phyloP scores from a whole-genome alignment of 2,113 vertebrate genomes.

The Fregata magnificens region DNA sequence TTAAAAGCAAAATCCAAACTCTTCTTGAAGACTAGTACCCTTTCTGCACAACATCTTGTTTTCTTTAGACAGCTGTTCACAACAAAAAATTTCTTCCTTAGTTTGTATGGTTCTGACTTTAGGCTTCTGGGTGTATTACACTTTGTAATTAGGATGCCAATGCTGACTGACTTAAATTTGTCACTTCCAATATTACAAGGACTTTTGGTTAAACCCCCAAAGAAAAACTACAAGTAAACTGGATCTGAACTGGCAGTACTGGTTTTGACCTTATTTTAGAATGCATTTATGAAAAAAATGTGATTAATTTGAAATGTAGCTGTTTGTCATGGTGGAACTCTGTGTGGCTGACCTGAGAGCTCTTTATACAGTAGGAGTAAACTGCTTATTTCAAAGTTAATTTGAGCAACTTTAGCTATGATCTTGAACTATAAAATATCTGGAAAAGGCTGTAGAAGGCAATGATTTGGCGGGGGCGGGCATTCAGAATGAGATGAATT shows the following conservation, averaged over 20 bases:
- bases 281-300: neutral
- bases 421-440: neutral
- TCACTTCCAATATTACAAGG: neutral
- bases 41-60: neutral
- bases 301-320: neutral
- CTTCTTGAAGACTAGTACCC: constrained; percentile 1
- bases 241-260: neutral
- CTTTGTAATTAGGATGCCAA: neutral
- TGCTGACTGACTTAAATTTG: neutral
- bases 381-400: neutral
- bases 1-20: constrained; percentile 1
- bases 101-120: neutral
- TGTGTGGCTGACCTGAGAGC: neutral
- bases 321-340: neutral
- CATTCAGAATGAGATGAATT: neutral
- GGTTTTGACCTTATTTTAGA: neutral
- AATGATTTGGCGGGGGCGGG: neutral
- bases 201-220: neutral
- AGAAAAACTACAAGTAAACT: neutral
- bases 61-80: neutral
- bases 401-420: neutral
- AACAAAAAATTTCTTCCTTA: neutral
- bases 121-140: neutral
- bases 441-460: neutral
- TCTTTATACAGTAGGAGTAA: neutral